Percentiles rank a stretch among this genome's conserved stretches.
phyloP scores from a whole-genome alignment of 53 echinoderm and acorn worm species.

The Holothuria leucospilota region DNA sequence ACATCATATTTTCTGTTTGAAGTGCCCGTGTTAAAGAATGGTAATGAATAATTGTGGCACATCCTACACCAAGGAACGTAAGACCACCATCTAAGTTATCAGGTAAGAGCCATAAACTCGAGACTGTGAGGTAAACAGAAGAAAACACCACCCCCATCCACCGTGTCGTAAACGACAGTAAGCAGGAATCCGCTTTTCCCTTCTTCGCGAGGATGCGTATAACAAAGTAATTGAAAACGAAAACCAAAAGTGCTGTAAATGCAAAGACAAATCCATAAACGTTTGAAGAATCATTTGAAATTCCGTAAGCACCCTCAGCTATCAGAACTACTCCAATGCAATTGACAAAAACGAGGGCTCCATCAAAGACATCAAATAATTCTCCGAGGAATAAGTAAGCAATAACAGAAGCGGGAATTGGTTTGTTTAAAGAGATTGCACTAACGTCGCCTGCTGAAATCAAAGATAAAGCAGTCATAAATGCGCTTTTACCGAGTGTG shows the following conservation, averaged over 20 bases:
- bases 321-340: slow-evolving; percentile 2
- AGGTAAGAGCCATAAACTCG: slow-evolving; percentile 4
- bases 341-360: background rate
- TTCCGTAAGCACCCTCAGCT: background rate
- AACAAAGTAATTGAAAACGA: background rate
- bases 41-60: background rate
- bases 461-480: background rate
- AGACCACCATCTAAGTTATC: background rate
- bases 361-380: background rate
- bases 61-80: background rate
- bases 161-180: background rate
- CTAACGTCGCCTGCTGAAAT: slow-evolving; percentile 1
- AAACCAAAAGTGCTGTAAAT: background rate
- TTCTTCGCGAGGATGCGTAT: background rate
- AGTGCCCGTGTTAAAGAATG: background rate
- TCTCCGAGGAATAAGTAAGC: slow-evolving; percentile 29
- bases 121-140: background rate
- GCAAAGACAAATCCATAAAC: background rate
- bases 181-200: background rate
- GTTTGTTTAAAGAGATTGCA: background rate
- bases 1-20: background rate
- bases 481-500: background rate
- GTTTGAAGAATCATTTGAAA: background rate
- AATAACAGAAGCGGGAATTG: background rate
- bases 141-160: background rate